Percentiles rank a stretch among this genome's conserved stretches.
These are phyloP conservation scores for Gopherus evgoodei DNA, from an alignment of 2,113 vertebrate species.

Conservation along the genomic window DNA sequence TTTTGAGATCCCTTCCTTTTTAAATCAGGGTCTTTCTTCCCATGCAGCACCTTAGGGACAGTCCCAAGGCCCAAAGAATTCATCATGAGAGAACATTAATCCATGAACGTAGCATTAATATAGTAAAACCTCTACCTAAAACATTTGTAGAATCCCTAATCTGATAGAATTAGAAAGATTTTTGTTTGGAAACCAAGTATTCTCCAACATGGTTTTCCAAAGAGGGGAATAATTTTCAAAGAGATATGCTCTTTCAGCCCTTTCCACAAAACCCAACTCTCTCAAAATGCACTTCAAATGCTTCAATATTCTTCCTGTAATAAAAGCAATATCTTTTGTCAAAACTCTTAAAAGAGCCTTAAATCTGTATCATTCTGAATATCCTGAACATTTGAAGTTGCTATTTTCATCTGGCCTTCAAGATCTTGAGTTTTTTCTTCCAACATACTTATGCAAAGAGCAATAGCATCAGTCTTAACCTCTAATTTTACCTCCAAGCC, in stretches of 20 bases:
- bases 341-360: not conserved
- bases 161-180: not conserved
- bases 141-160: not conserved
- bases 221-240: not conserved
- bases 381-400: not conserved
- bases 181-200: not conserved
- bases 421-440: not conserved
- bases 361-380: not conserved
- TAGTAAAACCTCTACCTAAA: not conserved
- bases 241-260: not conserved
- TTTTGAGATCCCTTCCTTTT: not conserved
- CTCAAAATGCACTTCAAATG: not conserved
- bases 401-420: not conserved
- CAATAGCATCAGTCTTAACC: not conserved
- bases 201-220: accelerated
- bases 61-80: not conserved
- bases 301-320: not conserved
- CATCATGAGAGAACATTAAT: not conserved
- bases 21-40: not conserved
- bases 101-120: not conserved
- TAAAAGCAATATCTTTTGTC: not conserved
- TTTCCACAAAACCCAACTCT: not conserved
- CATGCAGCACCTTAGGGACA: not conserved
- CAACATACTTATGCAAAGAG: not conserved
- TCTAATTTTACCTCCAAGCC: not conserved